These are phyloP conservation scores for Eupsittula cactorum DNA, from an alignment of 2,113 vertebrate species.

Conservation along the genomic window DNA sequence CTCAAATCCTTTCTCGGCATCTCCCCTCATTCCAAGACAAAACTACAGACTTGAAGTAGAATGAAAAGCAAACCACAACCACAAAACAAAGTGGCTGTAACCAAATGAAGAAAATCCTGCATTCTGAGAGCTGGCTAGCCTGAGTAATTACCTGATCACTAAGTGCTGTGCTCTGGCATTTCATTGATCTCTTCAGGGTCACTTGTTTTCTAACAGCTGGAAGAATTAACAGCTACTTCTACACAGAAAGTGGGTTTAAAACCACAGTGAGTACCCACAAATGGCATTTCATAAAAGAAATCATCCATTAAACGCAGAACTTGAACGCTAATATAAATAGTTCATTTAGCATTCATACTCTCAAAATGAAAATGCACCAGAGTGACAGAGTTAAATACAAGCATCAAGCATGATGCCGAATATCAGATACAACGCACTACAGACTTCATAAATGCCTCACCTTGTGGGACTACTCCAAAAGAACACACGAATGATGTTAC, in stretches of 20 bases:
- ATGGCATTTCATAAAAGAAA: background rate
- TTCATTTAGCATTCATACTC: background rate
- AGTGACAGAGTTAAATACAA: background rate
- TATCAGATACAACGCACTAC: background rate
- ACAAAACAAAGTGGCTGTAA: background rate
- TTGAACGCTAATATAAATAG: too few relatives aligned
- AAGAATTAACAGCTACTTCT: conserved; percentile 10
- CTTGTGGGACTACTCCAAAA: too few relatives aligned
- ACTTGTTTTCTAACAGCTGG: background rate
- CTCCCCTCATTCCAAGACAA: background rate
- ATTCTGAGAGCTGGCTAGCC: background rate
- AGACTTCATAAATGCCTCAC: accelerated
- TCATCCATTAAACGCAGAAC: background rate
- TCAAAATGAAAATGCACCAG: accelerated
- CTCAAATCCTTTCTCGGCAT: background rate
- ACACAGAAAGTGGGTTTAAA: background rate
- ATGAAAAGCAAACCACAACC: background rate
- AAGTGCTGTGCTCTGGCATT: background rate
- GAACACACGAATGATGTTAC: accelerated
- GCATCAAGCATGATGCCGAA: background rate
- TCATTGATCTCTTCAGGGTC: conserved; percentile 3
- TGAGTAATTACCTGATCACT: conserved; percentile 21
- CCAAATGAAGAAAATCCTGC: background rate
- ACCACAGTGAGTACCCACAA: background rate
- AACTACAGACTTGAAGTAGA: background rate